phyloP scores from a whole-genome alignment of 2,797 vertebrate species.

The Microtus californicus region DNA sequence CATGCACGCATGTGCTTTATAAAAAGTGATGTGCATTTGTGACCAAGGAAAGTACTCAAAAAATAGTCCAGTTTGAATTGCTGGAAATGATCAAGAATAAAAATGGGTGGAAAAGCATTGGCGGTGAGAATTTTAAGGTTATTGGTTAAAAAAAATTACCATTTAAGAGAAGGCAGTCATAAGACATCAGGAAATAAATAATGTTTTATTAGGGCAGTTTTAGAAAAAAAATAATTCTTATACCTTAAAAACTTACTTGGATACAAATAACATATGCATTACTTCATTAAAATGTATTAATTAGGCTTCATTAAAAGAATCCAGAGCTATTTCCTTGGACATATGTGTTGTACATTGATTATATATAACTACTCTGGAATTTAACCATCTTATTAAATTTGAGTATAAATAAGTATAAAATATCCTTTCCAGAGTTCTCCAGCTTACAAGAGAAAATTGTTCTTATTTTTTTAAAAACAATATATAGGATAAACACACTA shows the following conservation, averaged over 20 bases:
- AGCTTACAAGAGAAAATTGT: not conserved
- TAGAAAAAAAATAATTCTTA: not conserved
- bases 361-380: not conserved
- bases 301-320: not conserved
- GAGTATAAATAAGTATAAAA: not conserved
- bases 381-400: not conserved
- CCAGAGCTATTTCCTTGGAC: not conserved
- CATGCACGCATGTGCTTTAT: accelerated
- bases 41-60: not conserved
- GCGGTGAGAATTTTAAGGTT: not conserved
- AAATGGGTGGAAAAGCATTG: not conserved
- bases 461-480: not conserved
- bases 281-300: not conserved
- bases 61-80: not conserved
- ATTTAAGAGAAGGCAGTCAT: not conserved
- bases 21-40: not conserved
- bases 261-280: not conserved
- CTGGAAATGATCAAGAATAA: not conserved
- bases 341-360: not conserved
- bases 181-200: not conserved
- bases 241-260: not conserved
- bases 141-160: not conserved
- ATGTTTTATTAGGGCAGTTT: not conserved
- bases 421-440: not conserved
- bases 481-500: not conserved